These are phyloP conservation scores for Oxytorus armatus DNA, from an alignment of 2,888 invertebrate species.

Conservation along the genomic window DNA sequence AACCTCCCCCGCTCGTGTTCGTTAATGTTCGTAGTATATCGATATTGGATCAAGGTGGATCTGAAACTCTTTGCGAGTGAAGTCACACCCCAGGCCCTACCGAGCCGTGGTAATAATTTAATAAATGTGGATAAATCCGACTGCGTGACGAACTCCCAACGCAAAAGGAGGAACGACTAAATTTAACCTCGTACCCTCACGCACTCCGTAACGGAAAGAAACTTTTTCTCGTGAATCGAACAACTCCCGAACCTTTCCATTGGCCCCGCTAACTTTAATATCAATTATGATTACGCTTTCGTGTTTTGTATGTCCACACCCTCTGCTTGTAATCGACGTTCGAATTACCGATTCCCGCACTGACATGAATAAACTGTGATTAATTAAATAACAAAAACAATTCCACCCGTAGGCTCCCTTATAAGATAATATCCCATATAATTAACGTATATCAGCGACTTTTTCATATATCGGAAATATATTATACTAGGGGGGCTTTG, in stretches of 20 bases:
- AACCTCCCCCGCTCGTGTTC: constrained; percentile 44
- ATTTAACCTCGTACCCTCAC: constrained; percentile 14
- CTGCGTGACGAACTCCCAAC: constrained; percentile 19
- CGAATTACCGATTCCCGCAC: constrained; percentile 38
- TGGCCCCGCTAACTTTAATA: neutral
- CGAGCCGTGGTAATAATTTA: constrained; percentile 53
- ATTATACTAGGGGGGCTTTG: no score
- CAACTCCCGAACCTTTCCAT: neutral
- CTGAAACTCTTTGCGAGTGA: constrained; percentile 33
- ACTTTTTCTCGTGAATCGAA: constrained; percentile 11
- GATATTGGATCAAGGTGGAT: constrained; percentile 59
- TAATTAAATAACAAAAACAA: constrained; percentile 29
- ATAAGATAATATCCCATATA: no score
- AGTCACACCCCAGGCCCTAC: constrained; percentile 22
- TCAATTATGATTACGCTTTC: constrained; percentile 11
- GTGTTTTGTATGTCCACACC: neutral
- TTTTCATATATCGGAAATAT: no score
- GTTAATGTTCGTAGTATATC: constrained; percentile 53
- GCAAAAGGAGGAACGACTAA: constrained; percentile 22
- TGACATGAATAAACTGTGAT: constrained; percentile 25
- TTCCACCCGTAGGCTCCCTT: no score
- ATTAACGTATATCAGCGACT: neutral
- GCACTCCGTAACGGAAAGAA: neutral
- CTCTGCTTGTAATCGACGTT: constrained; percentile 6
- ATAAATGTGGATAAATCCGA: constrained; percentile 58